phyloP scores from a whole-genome alignment of 2,113 vertebrate genomes.

The Cyprinodon variegatus region DNA sequence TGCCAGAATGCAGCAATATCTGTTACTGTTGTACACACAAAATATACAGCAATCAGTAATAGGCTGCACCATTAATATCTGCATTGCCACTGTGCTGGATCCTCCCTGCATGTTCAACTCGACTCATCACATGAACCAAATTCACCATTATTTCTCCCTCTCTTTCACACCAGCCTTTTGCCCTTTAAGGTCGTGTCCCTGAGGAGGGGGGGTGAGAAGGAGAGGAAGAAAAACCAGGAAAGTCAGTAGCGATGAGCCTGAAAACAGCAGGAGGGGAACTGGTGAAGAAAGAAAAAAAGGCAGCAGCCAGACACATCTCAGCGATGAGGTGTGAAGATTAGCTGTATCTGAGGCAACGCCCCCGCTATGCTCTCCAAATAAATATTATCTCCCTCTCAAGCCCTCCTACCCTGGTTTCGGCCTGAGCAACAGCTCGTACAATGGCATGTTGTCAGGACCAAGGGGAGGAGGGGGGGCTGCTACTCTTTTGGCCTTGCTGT shows the following conservation, averaged over 20 bases:
- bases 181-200: not conserved
- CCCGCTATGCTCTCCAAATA: conserved; percentile 60
- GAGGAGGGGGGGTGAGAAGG: not conserved
- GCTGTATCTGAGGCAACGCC: conserved; percentile 67
- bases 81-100: not conserved
- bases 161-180: not conserved
- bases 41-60: not conserved
- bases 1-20: too few species aligned
- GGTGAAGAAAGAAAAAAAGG: not conserved
- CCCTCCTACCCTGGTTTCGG: conserved; percentile 15
- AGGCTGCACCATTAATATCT: not conserved
- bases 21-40: not conserved
- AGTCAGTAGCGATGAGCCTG: conserved; percentile 5
- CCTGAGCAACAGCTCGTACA: conserved; percentile 46
- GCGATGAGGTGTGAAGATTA: conserved; percentile 71
- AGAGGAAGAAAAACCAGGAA: not conserved
- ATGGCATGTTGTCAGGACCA: conserved; percentile 50
- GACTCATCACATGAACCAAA: conserved; percentile 1
- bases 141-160: conserved; percentile 1
- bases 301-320: conserved; percentile 36
- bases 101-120: not conserved
- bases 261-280: conserved; percentile 10
- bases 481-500: conserved; percentile 27
- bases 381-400: conserved; percentile 49
- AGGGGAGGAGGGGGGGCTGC: conserved; percentile 23